phyloP scores from a whole-genome alignment of 2,113 vertebrate genomes.

The Andinoacara biseriatus region DNA sequence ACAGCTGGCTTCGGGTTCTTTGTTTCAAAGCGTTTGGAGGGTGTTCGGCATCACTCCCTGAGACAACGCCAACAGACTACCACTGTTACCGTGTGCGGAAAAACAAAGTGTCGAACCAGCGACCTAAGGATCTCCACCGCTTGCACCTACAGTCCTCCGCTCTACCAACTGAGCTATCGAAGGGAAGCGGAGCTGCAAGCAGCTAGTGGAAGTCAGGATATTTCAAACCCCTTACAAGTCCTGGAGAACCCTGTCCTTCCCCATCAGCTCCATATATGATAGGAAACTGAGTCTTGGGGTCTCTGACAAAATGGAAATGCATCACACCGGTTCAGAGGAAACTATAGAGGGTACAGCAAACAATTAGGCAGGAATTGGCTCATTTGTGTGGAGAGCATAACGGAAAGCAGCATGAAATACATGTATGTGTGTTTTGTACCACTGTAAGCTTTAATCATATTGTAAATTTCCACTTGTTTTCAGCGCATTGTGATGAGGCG shows the following conservation, averaged over 20 bases:
- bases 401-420: neutral
- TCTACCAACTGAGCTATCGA: neutral
- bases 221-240: neutral
- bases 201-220: neutral
- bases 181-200: neutral
- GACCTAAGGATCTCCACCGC: neutral
- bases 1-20: neutral
- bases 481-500: neutral
- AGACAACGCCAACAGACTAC: too few relatives aligned
- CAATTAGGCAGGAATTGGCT: neutral
- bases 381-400: neutral
- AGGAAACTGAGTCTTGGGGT: neutral
- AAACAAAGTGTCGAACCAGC: neutral
- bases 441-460: neutral
- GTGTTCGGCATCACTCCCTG: too few relatives aligned
- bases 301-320: fast-evolving
- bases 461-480: fast-evolving
- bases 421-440: neutral
- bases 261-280: neutral
- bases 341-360: fast-evolving
- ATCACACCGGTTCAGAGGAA: neutral
- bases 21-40: neutral
- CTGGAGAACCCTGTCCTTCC: neutral
- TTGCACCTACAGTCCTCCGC: too few relatives aligned
- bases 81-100: too few relatives aligned